phyloP scores from a whole-genome alignment of 2,113 vertebrate genomes.

The Tragulus kanchil region DNA sequence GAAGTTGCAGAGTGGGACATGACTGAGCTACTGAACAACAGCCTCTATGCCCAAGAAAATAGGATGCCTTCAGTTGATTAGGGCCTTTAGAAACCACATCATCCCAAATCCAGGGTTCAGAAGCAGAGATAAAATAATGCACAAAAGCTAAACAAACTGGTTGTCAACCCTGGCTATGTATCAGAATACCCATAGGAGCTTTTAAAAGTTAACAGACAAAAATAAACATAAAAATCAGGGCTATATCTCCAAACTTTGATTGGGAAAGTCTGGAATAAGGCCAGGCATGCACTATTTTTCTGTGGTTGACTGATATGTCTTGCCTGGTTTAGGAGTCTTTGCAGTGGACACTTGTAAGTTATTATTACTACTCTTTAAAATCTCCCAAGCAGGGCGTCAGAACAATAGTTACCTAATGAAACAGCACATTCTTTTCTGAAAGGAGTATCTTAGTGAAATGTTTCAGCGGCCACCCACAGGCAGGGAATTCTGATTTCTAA shows the following conservation, averaged over 20 bases:
- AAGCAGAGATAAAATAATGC: neutral
- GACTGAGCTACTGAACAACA: too few species aligned
- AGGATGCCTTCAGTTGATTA: neutral
- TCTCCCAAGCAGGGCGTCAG: neutral
- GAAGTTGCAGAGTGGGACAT: too few species aligned
- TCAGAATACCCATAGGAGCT: neutral
- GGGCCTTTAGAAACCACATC: neutral
- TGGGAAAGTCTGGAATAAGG: neutral
- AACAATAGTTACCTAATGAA: neutral
- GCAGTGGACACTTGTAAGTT: neutral
- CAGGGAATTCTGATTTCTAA: neutral
- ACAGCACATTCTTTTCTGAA: slow-evolving; percentile 2
- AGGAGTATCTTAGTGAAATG: neutral
- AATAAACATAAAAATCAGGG: too few species aligned
- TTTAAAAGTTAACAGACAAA: neutral
- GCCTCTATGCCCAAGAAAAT: neutral
- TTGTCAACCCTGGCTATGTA: neutral
- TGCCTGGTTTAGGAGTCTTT: slow-evolving; percentile 14
- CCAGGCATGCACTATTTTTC: neutral
- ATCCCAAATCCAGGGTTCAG: neutral
- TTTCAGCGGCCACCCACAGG: neutral
- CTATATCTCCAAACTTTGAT: neutral
- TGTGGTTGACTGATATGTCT: neutral
- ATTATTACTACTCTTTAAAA: neutral
- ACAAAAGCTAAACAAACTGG: neutral